Conservation (phyloP, 2,797 vertebrate genomes). For the Rhyacichthys aspro region DNA sequence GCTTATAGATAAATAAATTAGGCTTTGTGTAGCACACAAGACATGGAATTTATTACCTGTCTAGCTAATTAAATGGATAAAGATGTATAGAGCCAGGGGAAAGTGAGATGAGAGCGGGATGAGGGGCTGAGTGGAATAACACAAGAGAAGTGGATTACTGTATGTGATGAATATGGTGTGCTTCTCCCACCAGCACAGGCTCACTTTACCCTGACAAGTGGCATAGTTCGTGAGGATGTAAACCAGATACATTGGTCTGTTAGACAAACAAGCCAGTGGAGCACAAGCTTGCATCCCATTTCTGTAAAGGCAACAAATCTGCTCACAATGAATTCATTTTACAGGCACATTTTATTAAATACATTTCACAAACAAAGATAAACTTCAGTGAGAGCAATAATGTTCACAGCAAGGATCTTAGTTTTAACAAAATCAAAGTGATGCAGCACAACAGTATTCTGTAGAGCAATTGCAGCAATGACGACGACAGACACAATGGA, state of each 20-base stretch:
- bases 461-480: too few relatives aligned
- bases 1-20: slow-evolving; percentile 69
- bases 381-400: too few relatives aligned
- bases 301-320: too few relatives aligned
- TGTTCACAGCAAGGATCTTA: too few relatives aligned
- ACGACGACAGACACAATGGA: too few relatives aligned
- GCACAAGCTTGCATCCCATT: too few relatives aligned
- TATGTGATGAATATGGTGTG: slow-evolving; percentile 56
- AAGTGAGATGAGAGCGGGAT: slow-evolving; percentile 56
- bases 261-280: too few relatives aligned
- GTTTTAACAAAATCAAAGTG: too few relatives aligned
- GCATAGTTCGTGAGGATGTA: slow-evolving; percentile 20
- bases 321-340: too few relatives aligned
- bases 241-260: background rate
- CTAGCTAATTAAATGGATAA: slow-evolving; percentile 79
- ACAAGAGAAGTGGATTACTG: slow-evolving; percentile 45
- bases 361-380: too few relatives aligned
- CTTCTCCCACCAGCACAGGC: slow-evolving; percentile 11
- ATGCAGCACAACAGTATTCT: too few relatives aligned
- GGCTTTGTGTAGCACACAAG: slow-evolving; percentile 41
- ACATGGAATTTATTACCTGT: slow-evolving; percentile 77
- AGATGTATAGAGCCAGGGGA: slow-evolving; percentile 66
- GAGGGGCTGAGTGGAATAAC: slow-evolving; percentile 53
- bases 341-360: too few relatives aligned
- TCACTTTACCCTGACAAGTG: slow-evolving; percentile 45